A percentile compares a stretch with the other conserved stretches of the same genome.
Evolutionary conservation across 2,888 invertebrate genomes (phyloP).

Genomic region (Psylliodes chrysocephalus): DNA sequence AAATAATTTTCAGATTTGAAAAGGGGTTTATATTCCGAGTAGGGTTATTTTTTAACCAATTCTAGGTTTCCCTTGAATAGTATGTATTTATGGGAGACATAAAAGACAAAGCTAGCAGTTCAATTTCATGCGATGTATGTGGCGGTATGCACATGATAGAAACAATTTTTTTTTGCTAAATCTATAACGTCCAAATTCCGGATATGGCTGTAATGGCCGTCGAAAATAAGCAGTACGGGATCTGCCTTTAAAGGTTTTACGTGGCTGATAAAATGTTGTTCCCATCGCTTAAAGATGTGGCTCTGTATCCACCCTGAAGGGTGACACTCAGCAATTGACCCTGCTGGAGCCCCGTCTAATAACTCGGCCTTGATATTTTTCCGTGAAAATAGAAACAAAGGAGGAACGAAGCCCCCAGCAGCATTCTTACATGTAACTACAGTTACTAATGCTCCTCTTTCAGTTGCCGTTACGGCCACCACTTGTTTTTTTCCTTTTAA

Average conservation of each 20-base stretch:
- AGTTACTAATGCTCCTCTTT: no score
- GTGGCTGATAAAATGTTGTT: neutral
- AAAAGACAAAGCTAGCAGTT: no score
- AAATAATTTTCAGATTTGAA: no score
- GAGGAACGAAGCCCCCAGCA: neutral
- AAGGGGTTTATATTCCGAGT: no score
- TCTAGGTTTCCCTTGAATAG: no score
- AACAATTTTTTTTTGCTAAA: neutral
- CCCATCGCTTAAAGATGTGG: neutral
- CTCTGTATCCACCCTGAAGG: no score
- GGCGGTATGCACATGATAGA: no score
- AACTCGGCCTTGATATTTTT: neutral
- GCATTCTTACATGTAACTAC: no score
- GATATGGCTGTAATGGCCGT: neutral
- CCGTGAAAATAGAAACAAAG: neutral
- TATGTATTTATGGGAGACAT: no score
- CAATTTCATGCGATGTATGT: no score
- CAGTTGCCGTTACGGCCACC: no score
- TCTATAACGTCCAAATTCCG: neutral
- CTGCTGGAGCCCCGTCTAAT: neutral
- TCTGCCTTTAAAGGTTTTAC: neutral
- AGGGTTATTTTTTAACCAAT: no score
- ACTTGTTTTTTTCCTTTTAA: neutral
- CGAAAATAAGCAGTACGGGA: neutral
- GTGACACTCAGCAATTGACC: neutral